Evolutionary conservation across 2,113 vertebrate species (phyloP), one percentile per base, ranked within the genome.

Genomic region (Cynoglossus semilaevis): DNA sequence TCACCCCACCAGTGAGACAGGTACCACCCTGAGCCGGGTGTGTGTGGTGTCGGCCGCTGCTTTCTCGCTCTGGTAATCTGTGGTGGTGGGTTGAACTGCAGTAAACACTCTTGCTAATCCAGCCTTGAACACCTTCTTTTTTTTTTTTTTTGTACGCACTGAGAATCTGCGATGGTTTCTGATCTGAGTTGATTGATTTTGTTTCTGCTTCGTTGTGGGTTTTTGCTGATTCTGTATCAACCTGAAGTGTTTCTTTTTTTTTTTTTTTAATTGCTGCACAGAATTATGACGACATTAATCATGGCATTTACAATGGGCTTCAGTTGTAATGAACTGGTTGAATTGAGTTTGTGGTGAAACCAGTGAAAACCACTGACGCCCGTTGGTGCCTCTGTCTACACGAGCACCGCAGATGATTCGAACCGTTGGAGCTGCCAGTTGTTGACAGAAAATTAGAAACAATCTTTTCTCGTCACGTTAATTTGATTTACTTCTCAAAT

Each of bases 1-100:
- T 48, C 76, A 38, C 34, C 58, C 57, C 60, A 79, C 37, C 51
- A 72, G 5, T 44, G 85, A 90, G 43, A 60, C 92, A 98, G 96
- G 96, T 97, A 98, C 92, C 85, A 41, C 50, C 59, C 66, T 19
- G 66, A 71, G 64, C 53, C 63, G 63, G 57, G 51, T 14, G 60
- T 29, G 52, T 71, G 69, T 87, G 38, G 82, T 83, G 82, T 65
- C 59, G 63, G 47, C 49, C 47, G 11, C 5, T 64, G 62, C 40
- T 76, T 74, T 56, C 49, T 34, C 44, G 38, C 69, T 72, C 52
- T 70, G 44, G 29, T 36, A 49, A 61, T 79, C 58, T 79, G 15
- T 35, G 84, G 82, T 87, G 80, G 72, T 72, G 86, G 80, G 75
- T 52, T 48, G 42, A 45, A 47, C 51, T 50, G 10, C 43, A 37